Base-by-base conservation (phyloP, 2,888 invertebrate genomes). In the Phymatocera aterrima region DNA sequence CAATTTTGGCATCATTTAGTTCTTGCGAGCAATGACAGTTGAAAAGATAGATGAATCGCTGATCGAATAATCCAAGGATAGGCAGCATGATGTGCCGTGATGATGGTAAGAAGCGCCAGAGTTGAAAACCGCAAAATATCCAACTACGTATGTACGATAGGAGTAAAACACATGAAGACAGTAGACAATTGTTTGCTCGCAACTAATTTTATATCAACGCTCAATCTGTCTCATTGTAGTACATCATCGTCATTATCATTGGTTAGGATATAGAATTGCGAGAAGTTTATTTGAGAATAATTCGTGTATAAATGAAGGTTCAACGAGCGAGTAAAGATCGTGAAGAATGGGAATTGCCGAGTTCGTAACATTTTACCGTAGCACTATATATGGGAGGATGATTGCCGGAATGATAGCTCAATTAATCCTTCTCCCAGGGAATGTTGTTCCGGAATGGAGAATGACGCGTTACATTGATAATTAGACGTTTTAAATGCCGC, bases 351-450 rank as follows among this genome's bases (percentile, higher is more conserved):
- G 68, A 46, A 5, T 21, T 28, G 31, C 31, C 6, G 31, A 18
- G 48, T 48, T 34, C 34, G 10, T 28, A 43, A 46, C 68, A 18
- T 28, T 12, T 12, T 43, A 72, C 51, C 34, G 34, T 21, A 34
- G 34, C 18, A 43, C 68, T 34, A 51, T 51, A 72, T n/a, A n/a
- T 31, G 31, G 18, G 48, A 72, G 72, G 31, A 72, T 72, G 43
- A 72, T 72, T 72, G 48, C 10, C 21, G 72, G 51, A 34, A 72
- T 72, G 72, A 72, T 72, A 28, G 72, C 72, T 72, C 51, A 48
- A 72, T 72, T 72, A 72, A n/a, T 1, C 51, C 48, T 51, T 31
- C 48, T 15, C 31, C 18, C 51, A 18, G 28, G n/a, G 12, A 31
- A 72, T 21, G 72, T 72, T 72, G 72, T 34, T 72, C 8, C 18